Base-by-base conservation (phyloP, 2,888 invertebrate genomes). In the Nomada flava region DNA sequence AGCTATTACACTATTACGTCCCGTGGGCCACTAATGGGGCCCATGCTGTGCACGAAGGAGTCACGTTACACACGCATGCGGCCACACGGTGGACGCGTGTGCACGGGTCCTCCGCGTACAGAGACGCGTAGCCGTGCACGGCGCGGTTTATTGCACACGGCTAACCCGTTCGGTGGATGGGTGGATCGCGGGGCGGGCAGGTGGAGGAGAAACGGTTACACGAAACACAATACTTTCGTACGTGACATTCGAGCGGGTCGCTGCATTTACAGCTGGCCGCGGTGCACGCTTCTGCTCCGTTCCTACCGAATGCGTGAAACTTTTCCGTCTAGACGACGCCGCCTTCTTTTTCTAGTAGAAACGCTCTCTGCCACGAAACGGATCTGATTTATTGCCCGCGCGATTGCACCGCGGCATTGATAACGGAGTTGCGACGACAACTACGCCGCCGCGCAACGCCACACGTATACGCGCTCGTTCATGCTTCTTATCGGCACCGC, bases 1-100 rank as follows among this genome's bases (percentile, higher is more conserved):
- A 59, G 86, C 82, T 85, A 89, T 89, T 89, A 89, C 82, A 82
- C 85, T 88, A 88, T 89, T 88, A 89, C 79, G 84, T 84, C 60
- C 83, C 64, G 73, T 76, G 79, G 81, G 68, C 68, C 79, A 79
- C 78, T 89, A 87, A 89, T 86, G 83, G 87, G 83, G 81, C 76
- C 81, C 87, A 84, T 85, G 82, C 86, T 89, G 85, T 70, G 86
- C 83, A 84, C 79, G 84, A 84, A 74, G 79, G 86, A 88, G 82
- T 84, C 87, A 88, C 88, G 86, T 82, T 84, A 83, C 77, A 67
- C 73, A 75, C 86, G 79, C 79, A 77, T 81, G 82, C 77, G 77
- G 53, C 47, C 50, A 26, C 50, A 59, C 74, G 73, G 59, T 57
- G 29, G 29, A 55, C 75, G 76, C 75, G 75, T 64, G 75, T 79